Base-by-base conservation (phyloP, 2,888 invertebrate species). In the Cacoxenus indagator region DNA sequence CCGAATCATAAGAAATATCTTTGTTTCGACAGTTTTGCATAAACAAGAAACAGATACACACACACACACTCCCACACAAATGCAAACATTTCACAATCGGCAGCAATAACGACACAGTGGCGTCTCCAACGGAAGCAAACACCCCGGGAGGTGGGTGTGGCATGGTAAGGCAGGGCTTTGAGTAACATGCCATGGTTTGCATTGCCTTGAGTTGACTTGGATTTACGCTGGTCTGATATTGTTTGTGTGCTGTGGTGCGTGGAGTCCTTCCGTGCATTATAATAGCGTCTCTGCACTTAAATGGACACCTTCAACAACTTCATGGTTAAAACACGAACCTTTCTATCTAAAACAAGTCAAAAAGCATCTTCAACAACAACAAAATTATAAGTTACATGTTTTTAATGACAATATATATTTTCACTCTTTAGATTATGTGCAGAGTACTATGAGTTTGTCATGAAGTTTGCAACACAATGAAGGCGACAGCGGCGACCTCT, bases 401-500 rank as follows among this genome's bases (percentile, higher is more conserved):
- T 81, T 81, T 81, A 81, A 81, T 81, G 81, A 81, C 84, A 83
- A 83, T 83, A 84, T 83, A 84, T 84, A 84, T 82, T 75, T n/a
- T n/a, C n/a, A n/a, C n/a, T n/a, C n/a, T n/a, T n/a, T n/a, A n/a
- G n/a, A n/a, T n/a, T n/a, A n/a, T n/a, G n/a, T n/a, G n/a, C n/a
- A n/a, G n/a, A n/a, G n/a, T n/a, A n/a, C n/a, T n/a, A n/a, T n/a
- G n/a, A n/a, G n/a, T n/a, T n/a, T n/a, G n/a, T n/a, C n/a, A n/a
- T n/a, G n/a, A n/a, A n/a, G n/a, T n/a, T n/a, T n/a, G n/a, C n/a
- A n/a, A n/a, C n/a, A n/a, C n/a, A n/a, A n/a, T n/a, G n/a, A n/a
- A n/a, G n/a, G n/a, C n/a, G n/a, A n/a, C n/a, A n/a, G n/a, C n/a
- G n/a, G n/a, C n/a, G n/a, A n/a, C n/a, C n/a, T n/a, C n/a, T n/a